Evolutionary conservation across 2,888 invertebrate species (phyloP).

Genomic region (Timandra comae): DNA sequence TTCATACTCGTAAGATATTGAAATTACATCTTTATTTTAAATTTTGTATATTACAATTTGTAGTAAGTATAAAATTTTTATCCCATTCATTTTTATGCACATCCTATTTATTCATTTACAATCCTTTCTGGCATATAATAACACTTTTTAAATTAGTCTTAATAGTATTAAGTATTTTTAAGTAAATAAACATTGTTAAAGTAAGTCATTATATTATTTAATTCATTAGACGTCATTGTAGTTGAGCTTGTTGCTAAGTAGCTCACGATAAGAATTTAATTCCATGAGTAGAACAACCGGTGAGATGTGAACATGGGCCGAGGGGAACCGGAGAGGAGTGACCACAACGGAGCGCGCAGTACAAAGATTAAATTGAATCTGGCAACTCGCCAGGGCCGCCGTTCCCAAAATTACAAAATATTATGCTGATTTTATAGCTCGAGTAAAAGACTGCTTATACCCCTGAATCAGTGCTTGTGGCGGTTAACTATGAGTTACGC

Average conservation of each 20-base stretch:
- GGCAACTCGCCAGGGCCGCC: constrained; percentile 52
- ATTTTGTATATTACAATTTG: neutral
- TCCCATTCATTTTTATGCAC: no score
- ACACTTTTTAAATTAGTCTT: no score
- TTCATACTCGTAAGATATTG: neutral
- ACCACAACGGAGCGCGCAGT: constrained; percentile 53
- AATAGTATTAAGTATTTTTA: no score
- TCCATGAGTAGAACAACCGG: constrained; percentile 32
- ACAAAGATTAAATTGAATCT: constrained; percentile 68
- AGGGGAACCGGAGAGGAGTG: constrained; percentile 44
- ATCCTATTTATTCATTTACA: no score
- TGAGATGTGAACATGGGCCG: constrained; percentile 37
- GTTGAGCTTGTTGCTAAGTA: no score
- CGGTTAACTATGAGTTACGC: no score
- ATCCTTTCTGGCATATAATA: no score
- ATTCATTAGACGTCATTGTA: no score
- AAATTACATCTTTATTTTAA: neutral
- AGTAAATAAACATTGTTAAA: no score
- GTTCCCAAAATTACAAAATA: constrained; percentile 59
- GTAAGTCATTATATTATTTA: no score
- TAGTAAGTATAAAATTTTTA: no score
- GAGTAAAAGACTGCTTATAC: constrained; percentile 18
- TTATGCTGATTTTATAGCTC: constrained; percentile 56
- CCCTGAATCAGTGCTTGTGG: no score
- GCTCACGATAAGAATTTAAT: constrained; percentile 41